A percentile compares a stretch with the other conserved stretches of the same genome.
These are phyloP conservation scores for Orthosia gothica DNA, from an alignment of 2,888 invertebrate species.

Conservation along the genomic window DNA sequence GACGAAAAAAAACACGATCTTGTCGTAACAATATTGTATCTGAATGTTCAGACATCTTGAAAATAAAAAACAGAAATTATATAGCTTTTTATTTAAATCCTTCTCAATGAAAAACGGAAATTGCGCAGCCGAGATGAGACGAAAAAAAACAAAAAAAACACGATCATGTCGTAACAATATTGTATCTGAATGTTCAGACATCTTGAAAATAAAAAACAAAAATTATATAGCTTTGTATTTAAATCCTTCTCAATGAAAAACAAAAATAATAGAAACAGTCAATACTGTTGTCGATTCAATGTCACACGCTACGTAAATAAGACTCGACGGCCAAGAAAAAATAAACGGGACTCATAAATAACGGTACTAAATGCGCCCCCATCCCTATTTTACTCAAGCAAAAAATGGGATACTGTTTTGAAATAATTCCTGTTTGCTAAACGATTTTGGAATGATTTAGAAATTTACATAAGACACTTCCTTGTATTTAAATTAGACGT, in stretches of 20 bases:
- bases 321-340: conserved; percentile 9
- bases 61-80: conserved; percentile 2
- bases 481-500: background rate
- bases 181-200: too few relatives aligned
- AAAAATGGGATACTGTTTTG: background rate
- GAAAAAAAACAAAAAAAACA: too few relatives aligned
- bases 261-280: conserved; percentile 9
- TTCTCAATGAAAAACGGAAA: conserved; percentile 37
- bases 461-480: background rate
- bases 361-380: background rate
- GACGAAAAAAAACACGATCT: too few relatives aligned
- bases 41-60: background rate
- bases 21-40: too few relatives aligned
- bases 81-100: conserved; percentile 2
- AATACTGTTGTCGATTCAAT: conserved; percentile 32
- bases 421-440: background rate
- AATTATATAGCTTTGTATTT: background rate
- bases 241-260: conserved; percentile 35
- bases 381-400: background rate
- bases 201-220: conserved; percentile 1
- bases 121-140: too few relatives aligned
- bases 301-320: conserved; percentile 18
- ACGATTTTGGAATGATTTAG: background rate
- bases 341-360: conserved; percentile 24
- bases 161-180: too few relatives aligned